A percentile compares a stretch with the other conserved stretches of the same genome.
Evolutionary conservation across 2,888 invertebrate genomes (phyloP).

Genomic region (Torymus auratus): DNA sequence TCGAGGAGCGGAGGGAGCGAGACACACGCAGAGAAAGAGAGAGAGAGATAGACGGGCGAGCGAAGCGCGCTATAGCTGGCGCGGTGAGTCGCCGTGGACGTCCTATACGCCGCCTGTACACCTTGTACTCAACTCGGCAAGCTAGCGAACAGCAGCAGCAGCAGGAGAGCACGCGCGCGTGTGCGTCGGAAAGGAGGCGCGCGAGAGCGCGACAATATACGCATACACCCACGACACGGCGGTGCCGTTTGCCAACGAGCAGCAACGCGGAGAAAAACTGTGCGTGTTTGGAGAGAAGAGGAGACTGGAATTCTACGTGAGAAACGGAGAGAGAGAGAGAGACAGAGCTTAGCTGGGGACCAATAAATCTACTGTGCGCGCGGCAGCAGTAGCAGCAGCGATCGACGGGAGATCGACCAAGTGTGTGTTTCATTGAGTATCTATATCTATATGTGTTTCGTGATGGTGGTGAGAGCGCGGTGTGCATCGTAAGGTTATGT

Average conservation of each 20-base stretch:
- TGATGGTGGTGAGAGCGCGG: neutral
- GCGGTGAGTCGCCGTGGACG: neutral
- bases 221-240: too few relatives aligned
- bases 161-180: conserved; percentile 7
- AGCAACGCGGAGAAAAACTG: too few relatives aligned
- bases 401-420: too few relatives aligned
- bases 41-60: neutral
- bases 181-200: neutral
- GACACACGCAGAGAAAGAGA: neutral
- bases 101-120: neutral
- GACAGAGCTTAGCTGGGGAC: neutral
- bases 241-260: too few relatives aligned
- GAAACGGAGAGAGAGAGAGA: neutral
- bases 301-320: too few relatives aligned
- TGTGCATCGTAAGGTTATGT: conserved; percentile 54
- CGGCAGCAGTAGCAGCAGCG: conserved; percentile 1
- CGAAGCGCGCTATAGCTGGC: neutral
- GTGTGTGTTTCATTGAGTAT: too few relatives aligned
- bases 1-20: neutral
- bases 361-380: too few relatives aligned
- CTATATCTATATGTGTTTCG: neutral
- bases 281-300: too few relatives aligned
- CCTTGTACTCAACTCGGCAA: neutral
- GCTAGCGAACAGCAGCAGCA: neutral
- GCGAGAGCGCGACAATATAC: neutral